Evolutionary conservation across 2,797 vertebrate genomes (phyloP), one percentile per base, ranked within the genome.

Genomic region (Enteromius unitaeniatus): DNA sequence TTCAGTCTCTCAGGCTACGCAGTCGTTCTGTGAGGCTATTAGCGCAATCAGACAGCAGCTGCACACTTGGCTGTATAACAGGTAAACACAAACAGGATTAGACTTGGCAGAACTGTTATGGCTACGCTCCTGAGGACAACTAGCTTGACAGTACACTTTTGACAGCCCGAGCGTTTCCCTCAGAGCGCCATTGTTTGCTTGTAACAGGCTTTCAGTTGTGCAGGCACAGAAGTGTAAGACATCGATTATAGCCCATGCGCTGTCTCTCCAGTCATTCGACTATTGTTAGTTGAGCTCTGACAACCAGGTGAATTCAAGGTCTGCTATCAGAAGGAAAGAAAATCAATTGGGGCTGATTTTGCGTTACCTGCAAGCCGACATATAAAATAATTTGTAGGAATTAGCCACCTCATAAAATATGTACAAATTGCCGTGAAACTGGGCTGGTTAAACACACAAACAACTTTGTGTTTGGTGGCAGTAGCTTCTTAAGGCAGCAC

Each of bases 141-240:
- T 58, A 45, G 67, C 76, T 74, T 84, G 82, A 86, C 72, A 75
- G 60, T 84, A 84, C 74, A 83, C 70, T 82, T 84, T 67, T 88
- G 86, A 81, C 51, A 40, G 60, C 65, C 73, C 15, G 7, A 55
- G 73, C 62, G 58, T 51, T 60, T 84, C 67, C 64, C 69, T 49
- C 37, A 40, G 65, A 78, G 83, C 51, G 11, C 51, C 69, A 64
- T 79, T 82, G 82, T 86, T 74, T 83, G 69, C 79, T 82, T 67
- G 75, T 79, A 86, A 86, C 51, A 53, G 79, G 49, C 73, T 78
- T 74, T 74, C 76, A 75, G 79, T 53, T 53, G 53, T 28, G 55
- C 67, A 65, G 14, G 8, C 64, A 67, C 26, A 34, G 23, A 70
- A 58, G 65, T 64, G 74, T 37, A 75, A 86, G 78, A 65, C 86